Base-by-base conservation (phyloP, 92 coral and sea anemone genomes). In the Phymanthus crucifer region DNA sequence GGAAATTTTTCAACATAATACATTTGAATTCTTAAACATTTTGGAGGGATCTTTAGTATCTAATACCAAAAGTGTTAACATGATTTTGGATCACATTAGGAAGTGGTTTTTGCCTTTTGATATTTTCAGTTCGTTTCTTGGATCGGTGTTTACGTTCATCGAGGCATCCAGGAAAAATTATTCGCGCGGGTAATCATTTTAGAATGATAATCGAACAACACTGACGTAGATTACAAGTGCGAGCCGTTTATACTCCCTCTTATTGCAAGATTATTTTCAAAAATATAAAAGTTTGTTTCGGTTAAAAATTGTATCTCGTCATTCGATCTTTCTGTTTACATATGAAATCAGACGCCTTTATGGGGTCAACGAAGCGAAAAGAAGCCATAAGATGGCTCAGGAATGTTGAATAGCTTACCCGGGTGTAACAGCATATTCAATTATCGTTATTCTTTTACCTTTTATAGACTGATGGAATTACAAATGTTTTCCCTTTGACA, bases 271-370 rank as follows among this genome's bases (percentile, higher is more conserved):
- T 21, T 7, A 21, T 21, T 54, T 21, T 21, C 11, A 14, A 54
- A 61, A 27, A 5, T 26, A 27, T 61, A 17, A 27, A 27, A 23
- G 8, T 27, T 61, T 61, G 27, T 61, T 61, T 26, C 68, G 68
- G 68, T 61, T 61, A 11, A 12, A 61, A 61, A 8, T 24, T 19
- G 35, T 17, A 61, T 61, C 32, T 61, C 68, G 68, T 61, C 68
- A 61, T 61, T 61, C 68, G 68, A 61, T 61, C 68, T 29, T 61
- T 61, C 33, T 61, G 68, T 61, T 61, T 61, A 61, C 68, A 61
- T 29, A 61, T 29, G 11, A 13, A 61, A 54, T 54, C 27, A 6
- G 64, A 54, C 64, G 64, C 64, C 24, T 54, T 14, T 54, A 12
- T 10, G 11, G 68, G 34, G 68, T 61, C 68, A 61, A 6, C 68